Evolutionary conservation across 2,113 vertebrate species (phyloP), one percentile per base, ranked within the genome.

Genomic region (Toxotes jaculatrix): DNA sequence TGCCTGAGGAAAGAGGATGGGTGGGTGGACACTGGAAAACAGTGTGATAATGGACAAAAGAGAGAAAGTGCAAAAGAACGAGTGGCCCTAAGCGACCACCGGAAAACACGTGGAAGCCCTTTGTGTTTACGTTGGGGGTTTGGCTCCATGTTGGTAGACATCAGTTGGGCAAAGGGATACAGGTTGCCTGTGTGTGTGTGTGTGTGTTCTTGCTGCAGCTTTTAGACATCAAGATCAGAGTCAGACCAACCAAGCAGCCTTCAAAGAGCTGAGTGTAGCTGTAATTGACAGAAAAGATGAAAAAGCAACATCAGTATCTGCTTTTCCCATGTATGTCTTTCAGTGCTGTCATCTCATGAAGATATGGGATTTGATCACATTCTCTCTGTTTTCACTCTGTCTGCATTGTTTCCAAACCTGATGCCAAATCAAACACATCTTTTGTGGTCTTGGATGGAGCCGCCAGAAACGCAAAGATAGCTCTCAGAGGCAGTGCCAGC

Each of bases 401-500:
- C 88, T 80, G 77, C 59, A 84, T 85, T 93, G 86, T 94, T 93
- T 95, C 94, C 93, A 92, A 87, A 57, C 43, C 36, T 0, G 51
- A 53, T 82, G 94, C 94, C 94, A 95, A 95, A 85, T 80, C 69
- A 93, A 95, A 93, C 89, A 87, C 70, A 86, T 74, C 60, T 90
- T 88, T 80, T 86, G 80, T 75, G 83, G 80, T 89, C 83, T 62
- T 11, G 69, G 67, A 74, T 86, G 65, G 57, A 80, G 74, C 70
- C 1, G 74, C 87, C 88, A 91, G 79, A 84, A 85, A 82, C 11
- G 19, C 51, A 78, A 65, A 63, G 60, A 83, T 82, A 84, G 78
- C 27, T 85, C 77, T 91, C 83, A 83, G 84, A 89, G 80, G 61
- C 83, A 66, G 64, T 75, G 74, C 90, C 89, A 90, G 78, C 71